Evolutionary conservation across 2,888 invertebrate species (phyloP), one percentile per base, ranked within the genome.

Genomic region (Plagodis pulveraria): DNA sequence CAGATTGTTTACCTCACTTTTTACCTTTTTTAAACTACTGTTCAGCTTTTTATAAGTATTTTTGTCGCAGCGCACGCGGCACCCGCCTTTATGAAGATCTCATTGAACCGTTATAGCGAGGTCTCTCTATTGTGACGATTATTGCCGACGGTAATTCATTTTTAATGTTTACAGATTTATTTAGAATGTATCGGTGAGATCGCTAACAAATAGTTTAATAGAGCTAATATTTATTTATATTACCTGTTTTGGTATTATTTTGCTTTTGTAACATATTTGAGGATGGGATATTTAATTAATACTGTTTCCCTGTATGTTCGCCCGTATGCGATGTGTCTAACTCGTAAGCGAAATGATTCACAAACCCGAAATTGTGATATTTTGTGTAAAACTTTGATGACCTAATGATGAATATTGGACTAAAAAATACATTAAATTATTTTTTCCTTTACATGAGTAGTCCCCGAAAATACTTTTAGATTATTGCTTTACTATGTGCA

Each of bases 1-100:
- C 88, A 83, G 86, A 87, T 90, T 91, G 89, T 92, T 91, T 91
- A 91, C 91, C 87, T 87, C 91, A 89, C 86, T 89, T 91, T 91
- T 90, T 90, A 89, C 82, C 81, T 91, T 92, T 91, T 89, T 88
- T 76, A 80, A 87, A 86, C 84, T 86, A 80, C 83, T 85, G 84
- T 87, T 86, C 78, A 76, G 75, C 76, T 86, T 89, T 90, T 89
- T 89, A 78, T 81, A 76, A 70, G 80, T 86, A 87, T 88, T 89
- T 89, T 84, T 80, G 87, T 86, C 85, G 84, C 71, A 71, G 83
- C 86, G 85, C 89, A 85, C 88, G 89, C 88, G 87, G 87, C 89
- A 63, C 72, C 77, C 74, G 78, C 81, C 81, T 84, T 84, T 89
- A 82, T 81, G 83, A 72, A 76, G 72, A 73, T 76, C 78, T 84